Evolutionary conservation across 2,113 vertebrate species (phyloP), one percentile per base, ranked within the genome.

Genomic region (Nerophis lumbriciformis): DNA sequence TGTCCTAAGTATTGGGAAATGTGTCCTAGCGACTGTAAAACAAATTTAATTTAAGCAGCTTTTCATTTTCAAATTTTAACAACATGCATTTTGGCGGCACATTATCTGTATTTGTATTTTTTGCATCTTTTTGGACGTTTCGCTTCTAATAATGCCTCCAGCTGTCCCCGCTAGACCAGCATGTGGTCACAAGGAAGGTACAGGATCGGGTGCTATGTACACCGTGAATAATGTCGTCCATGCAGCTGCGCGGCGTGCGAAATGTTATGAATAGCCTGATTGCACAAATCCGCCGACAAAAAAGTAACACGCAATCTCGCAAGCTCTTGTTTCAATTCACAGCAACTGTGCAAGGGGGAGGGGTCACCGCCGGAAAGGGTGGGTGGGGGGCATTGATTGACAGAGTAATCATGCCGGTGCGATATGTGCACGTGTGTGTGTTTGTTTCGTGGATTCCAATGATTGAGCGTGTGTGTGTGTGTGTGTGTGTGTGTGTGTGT

Each of bases 401-500:
- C 89, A 91, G 88, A 88, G 87, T 89, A 90, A 91, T 90, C 87
- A 91, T 90, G 85, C 81, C 70, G 68, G 65, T 81, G 53, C 72
- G 77, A 63, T 76, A 75, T 65, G 72, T 53, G 52, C 66, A 68
- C 72, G 62, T 72, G 47, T 53, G 51, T 59, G 52, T 60, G 52
- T 66, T 45, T 63, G 61, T 45, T 45, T 69, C 42, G 37, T 56
- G 8, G 37, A 56, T 56, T 56, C 53, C 37, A 9, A 15, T 38
- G 53, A n/a, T 38, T 15, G 37, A 16, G 15, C 61, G n/a, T n/a
- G n/a, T n/a, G n/a, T 19, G 19, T 19, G 19, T 19, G 19, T 19
- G 19, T 19, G 19, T 19, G 19, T 19, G 19, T 19, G 19, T 19
- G 19, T 19, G 52, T 21, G 10, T 54, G 19, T 74, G 52, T 38